Base-by-base conservation (phyloP, 2,113 vertebrate species). In the Helogale parvula region DNA sequence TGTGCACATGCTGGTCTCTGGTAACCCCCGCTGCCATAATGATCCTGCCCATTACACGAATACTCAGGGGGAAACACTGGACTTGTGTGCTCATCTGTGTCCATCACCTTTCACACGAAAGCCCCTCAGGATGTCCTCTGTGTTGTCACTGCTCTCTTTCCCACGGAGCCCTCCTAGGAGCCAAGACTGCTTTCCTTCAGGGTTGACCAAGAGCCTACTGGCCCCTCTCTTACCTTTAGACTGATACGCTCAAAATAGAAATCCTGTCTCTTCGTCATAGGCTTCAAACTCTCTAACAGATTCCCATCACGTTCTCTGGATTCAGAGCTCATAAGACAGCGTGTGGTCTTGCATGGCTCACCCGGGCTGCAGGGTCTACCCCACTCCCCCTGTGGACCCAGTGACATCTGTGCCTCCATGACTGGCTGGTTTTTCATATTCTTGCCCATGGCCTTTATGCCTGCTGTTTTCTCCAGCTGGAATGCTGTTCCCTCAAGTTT, bases 221-320 rank as follows among this genome's bases (percentile, higher is more conserved):
- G 27, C 25, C 16, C 8, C 3, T 16, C 41, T n/a, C 17, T 33
- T 29, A 2, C 13, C 5, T 72, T 47, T 10, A 35, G 19, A 25
- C 29, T 0, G 4, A 17, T 27, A 27, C 27, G 38, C 45, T 65
- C 45, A 79, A 79, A 60, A 16, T 2, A 13, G 10, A 69, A 82
- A 2, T 21, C 33, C 31, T 1, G 0, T 12, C 1, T 29, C 19
- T 38, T 68, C 6, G 12, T 9, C 5, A 0, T 2, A 6, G 23
- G 11, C n/a, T 25, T 14, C 12, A 5, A 3, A 33, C 3, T 23
- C 12, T 84, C 13, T 14, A 31, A 5, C 1, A 15, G 23, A 10
- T 21, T 45, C 4, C 23, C 23, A 0, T 29, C 7, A 5, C 12
- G 23, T 23, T 27, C 71, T 14, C 38, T 45, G 38, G 38, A 41